Base-by-base conservation (phyloP, 2,888 invertebrate genomes). In the Clunio marinus region DNA sequence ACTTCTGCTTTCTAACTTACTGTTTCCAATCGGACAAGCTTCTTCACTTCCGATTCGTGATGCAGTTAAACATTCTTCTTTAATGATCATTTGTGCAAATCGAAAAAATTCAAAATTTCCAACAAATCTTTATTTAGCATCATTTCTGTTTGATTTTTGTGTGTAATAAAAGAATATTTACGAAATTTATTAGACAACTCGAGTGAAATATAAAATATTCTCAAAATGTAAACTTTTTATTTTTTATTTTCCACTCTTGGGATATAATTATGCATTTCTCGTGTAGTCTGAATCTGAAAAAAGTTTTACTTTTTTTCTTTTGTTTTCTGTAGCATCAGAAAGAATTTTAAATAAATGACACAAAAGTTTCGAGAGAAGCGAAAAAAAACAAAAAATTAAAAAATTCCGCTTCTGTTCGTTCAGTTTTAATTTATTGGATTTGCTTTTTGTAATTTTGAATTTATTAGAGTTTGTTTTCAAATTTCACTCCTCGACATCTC, bases 81-180 rank as follows among this genome's bases (percentile, higher is more conserved):
- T n/a, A n/a, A n/a, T n/a, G n/a, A n/a, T n/a, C n/a, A n/a, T n/a
- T n/a, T n/a, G n/a, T n/a, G n/a, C n/a, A n/a, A n/a, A n/a, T n/a
- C n/a, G n/a, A n/a, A n/a, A n/a, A n/a, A n/a, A n/a, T n/a, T n/a
- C n/a, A n/a, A n/a, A n/a, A n/a, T n/a, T n/a, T n/a, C n/a, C n/a
- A n/a, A 5, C n/a, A 22, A 51, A 51, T 51, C 51, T 45, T 15
- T 45, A n/a, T n/a, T n/a, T n/a, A n/a, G n/a, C n/a, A n/a, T n/a
- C n/a, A n/a, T n/a, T n/a, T n/a, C n/a, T n/a, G 5, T 45, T 45
- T 15, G 45, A 45, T 45, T 45, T 15, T 15, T 51, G 13, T 51
- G 22, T 41, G 51, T 13, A 51, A 51, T 51, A 51, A 51, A 51
- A 51, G 51, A 51, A 51, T 51, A 51, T 51, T 51, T 51, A n/a